Percentiles rank a stretch among this genome's conserved stretches.
phyloP scores from a whole-genome alignment of 2,888 invertebrate genomes.

The Hoplodrina blanda region DNA sequence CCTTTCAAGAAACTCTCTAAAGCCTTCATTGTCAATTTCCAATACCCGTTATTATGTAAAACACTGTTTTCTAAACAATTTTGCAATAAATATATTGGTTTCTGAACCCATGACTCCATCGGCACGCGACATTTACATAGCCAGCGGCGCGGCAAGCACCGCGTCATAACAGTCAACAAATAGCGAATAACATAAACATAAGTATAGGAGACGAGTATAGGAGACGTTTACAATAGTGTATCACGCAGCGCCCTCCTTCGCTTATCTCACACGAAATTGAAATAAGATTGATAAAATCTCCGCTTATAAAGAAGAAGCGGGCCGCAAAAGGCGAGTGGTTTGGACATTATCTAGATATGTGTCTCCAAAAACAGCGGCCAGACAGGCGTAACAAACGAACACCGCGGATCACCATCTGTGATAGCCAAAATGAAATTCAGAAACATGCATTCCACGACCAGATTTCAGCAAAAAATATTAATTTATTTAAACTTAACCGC shows the following conservation, averaged over 20 bases:
- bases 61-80: slow-evolving; percentile 81
- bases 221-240: slow-evolving; percentile 56
- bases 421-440: slow-evolving; percentile 75
- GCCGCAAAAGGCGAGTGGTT: slow-evolving; percentile 80
- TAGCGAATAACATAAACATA: slow-evolving; percentile 47
- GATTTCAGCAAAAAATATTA: slow-evolving; percentile 25
- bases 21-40: slow-evolving; percentile 56
- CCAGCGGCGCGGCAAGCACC: slow-evolving; percentile 70
- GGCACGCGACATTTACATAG: slow-evolving; percentile 88
- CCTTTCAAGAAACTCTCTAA: slow-evolving; percentile 27
- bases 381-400: slow-evolving; percentile 79
- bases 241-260: slow-evolving; percentile 70
- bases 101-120: slow-evolving; percentile 86
- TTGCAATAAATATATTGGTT: slow-evolving; percentile 84
- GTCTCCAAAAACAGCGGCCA: slow-evolving; percentile 81
- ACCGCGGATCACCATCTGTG: slow-evolving; percentile 70
- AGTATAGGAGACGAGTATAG: slow-evolving; percentile 19
- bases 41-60: slow-evolving; percentile 80
- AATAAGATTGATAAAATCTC: slow-evolving; percentile 83
- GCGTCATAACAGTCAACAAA: slow-evolving; percentile 62
- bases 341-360: slow-evolving; percentile 82
- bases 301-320: slow-evolving; percentile 75
- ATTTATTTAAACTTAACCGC: slow-evolving; percentile 28
- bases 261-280: slow-evolving; percentile 81
- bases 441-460: slow-evolving; percentile 41